phyloP scores from a whole-genome alignment of 2,797 vertebrate genomes.

The Harpagifer antarcticus region DNA sequence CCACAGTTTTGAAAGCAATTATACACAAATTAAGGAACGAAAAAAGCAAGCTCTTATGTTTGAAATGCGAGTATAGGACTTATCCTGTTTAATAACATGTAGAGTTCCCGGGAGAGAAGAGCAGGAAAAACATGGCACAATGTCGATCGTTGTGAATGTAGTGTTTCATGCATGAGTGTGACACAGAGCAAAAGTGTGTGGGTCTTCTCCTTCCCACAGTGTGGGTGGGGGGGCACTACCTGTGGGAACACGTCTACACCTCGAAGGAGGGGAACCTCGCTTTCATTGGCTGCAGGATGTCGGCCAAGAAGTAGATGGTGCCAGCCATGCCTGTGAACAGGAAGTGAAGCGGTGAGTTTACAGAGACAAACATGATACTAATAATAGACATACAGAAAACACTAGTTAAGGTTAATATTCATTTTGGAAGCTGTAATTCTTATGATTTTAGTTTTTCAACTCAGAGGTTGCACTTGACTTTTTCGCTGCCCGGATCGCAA shows the following conservation, averaged over 20 bases:
- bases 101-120: constrained; percentile 12
- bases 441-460: too few relatives aligned
- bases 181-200: constrained; percentile 13
- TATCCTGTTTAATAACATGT: constrained; percentile 25
- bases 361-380: neutral
- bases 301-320: constrained; percentile 96
- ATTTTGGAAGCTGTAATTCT: too few relatives aligned
- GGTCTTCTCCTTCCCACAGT: constrained; percentile 21
- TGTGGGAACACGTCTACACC: constrained; percentile 78
- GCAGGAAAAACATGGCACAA: constrained; percentile 43
- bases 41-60: constrained; percentile 28
- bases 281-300: constrained; percentile 91
- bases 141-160: constrained; percentile 11
- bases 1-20: constrained; percentile 18
- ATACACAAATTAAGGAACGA: constrained; percentile 18
- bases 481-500: too few relatives aligned
- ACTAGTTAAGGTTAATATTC: too few relatives aligned
- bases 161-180: constrained; percentile 10
- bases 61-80: constrained; percentile 18
- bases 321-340: constrained; percentile 93
- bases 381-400: neutral
- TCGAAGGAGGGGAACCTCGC: constrained; percentile 96
- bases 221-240: constrained; percentile 16
- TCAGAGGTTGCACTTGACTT: too few relatives aligned
- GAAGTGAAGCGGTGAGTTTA: neutral